A percentile compares a stretch with the other conserved stretches of the same genome.
Conservation (phyloP, 2,113 vertebrate genomes). For the Campylorhamphus procurvoides region DNA sequence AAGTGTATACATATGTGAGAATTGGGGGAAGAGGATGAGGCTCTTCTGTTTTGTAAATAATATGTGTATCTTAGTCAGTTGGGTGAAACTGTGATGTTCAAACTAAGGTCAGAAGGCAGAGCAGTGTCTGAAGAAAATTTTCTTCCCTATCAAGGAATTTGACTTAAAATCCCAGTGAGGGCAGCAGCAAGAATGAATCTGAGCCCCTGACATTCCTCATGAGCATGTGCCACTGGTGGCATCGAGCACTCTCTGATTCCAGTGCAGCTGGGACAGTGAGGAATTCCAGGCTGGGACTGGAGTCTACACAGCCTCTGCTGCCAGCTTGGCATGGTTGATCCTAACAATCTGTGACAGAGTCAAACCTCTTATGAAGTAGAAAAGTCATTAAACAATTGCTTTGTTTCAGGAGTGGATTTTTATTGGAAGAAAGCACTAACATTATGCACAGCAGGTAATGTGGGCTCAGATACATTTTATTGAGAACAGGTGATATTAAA, state of each 20-base stretch:
- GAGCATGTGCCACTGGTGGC: background rate
- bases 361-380: background rate
- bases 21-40: background rate
- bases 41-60: background rate
- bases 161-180: background rate
- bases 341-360: background rate
- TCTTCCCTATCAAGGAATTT: background rate
- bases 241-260: fast-evolving
- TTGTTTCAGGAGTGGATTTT: background rate
- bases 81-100: background rate
- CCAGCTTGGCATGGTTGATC: background rate
- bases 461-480: background rate
- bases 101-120: background rate
- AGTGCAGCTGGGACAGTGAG: fast-evolving
- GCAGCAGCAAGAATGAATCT: background rate
- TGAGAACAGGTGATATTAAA: background rate
- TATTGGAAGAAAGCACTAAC: background rate
- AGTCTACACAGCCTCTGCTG: background rate
- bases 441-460: background rate
- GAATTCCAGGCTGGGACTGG: background rate
- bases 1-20: background rate
- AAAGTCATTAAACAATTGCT: background rate
- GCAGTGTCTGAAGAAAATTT: background rate
- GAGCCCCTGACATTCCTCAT: background rate
- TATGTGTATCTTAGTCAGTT: background rate